Evolutionary conservation across 1,140 invertebrate genomes (phyloP).

Genomic region (Frieseomelitta varia): DNA sequence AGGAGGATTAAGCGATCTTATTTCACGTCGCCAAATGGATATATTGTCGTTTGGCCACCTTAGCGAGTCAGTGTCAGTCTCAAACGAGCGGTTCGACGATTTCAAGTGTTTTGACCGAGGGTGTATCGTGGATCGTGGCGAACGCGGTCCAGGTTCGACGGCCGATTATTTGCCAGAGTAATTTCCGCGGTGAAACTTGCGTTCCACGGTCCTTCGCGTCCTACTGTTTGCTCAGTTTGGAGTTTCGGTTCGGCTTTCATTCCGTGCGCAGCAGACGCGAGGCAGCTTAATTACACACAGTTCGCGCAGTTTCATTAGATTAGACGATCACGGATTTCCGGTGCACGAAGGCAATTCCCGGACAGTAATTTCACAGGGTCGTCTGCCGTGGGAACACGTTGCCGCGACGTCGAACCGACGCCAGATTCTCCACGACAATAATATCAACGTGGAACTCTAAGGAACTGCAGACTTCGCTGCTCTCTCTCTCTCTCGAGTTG

Average conservation of each 20-base stretch:
- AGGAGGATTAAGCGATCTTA: not conserved
- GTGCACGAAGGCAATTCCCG: constrained; percentile 33
- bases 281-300: constrained; percentile 55
- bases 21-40: not conserved
- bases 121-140: not conserved
- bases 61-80: not conserved
- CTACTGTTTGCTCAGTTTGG: constrained; percentile 11
- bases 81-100: not conserved
- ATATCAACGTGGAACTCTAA: constrained; percentile 27
- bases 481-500: not conserved
- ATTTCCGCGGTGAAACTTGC: constrained; percentile 46
- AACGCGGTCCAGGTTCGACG: constrained; percentile 16
- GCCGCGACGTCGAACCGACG: constrained; percentile 1
- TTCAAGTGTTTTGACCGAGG: not conserved
- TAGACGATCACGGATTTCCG: constrained; percentile 55
- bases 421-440: constrained; percentile 36
- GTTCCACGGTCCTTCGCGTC: constrained; percentile 7
- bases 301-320: constrained; percentile 58
- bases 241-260: constrained; percentile 34
- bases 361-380: constrained; percentile 46
- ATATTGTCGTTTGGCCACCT: not conserved
- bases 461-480: not conserved
- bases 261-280: constrained; percentile 14
- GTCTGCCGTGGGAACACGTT: constrained; percentile 10
- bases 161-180: constrained; percentile 40